Evolutionary conservation across 2,888 invertebrate species (phyloP).

Genomic region (Cancer borealis): DNA sequence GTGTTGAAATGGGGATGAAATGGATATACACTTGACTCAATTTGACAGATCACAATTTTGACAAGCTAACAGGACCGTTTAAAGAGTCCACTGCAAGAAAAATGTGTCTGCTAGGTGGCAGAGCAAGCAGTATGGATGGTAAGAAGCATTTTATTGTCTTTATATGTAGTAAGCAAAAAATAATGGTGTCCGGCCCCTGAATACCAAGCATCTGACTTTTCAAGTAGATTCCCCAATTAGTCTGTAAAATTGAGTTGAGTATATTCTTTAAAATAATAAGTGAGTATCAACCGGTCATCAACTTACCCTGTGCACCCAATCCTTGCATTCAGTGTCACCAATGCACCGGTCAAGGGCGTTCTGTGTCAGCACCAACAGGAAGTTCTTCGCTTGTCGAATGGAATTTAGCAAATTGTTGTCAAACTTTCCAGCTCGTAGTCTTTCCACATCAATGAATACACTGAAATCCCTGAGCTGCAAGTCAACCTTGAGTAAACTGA

Average conservation of each 20-base stretch:
- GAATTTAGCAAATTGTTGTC: conserved; percentile 98
- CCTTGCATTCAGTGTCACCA: conserved; percentile 95
- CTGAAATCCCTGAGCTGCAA: conserved; percentile 96
- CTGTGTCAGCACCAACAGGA: conserved; percentile 96
- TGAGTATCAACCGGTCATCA: not conserved
- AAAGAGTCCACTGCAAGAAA: too few relatives aligned
- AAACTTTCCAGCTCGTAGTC: conserved; percentile 98
- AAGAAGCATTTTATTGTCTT: too few relatives aligned
- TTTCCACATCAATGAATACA: conserved; percentile 98
- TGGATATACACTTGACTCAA: not conserved
- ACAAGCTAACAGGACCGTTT: too few relatives aligned
- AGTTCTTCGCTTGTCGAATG: conserved; percentile 97
- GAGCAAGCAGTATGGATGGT: too few relatives aligned
- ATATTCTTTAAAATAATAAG: too few relatives aligned
- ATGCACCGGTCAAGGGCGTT: conserved; percentile 96
- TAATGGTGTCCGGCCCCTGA: too few relatives aligned
- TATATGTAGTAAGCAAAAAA: too few relatives aligned
- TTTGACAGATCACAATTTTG: too few relatives aligned
- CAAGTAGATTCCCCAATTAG: too few relatives aligned
- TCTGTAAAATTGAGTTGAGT: too few relatives aligned
- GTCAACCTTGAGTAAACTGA: conserved; percentile 92
- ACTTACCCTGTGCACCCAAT: conserved; percentile 98
- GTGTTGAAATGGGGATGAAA: not conserved
- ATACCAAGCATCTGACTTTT: too few relatives aligned
- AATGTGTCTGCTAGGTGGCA: too few relatives aligned